Percentiles rank a stretch among this genome's conserved stretches.
These are phyloP conservation scores for Brachypteracias leptosomus DNA, from an alignment of 2,113 vertebrate genomes.

Conservation along the genomic window DNA sequence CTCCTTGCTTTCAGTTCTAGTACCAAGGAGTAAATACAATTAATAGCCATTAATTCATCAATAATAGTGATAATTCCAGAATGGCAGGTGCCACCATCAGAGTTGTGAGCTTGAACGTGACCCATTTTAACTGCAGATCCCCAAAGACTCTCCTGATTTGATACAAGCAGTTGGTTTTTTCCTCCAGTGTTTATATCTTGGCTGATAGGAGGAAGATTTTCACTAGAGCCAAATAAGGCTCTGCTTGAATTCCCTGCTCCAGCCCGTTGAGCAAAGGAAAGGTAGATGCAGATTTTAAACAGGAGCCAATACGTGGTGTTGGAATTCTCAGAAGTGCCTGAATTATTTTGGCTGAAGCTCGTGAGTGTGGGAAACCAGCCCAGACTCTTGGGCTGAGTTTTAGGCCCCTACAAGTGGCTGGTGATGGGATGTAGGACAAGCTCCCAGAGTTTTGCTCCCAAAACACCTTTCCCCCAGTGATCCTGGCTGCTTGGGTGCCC, in stretches of 20 bases:
- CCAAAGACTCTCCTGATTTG: neutral
- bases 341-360: constrained; percentile 5
- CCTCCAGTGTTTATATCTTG: neutral
- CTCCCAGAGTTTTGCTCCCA: neutral
- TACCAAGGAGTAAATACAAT: neutral
- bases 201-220: neutral
- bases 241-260: neutral
- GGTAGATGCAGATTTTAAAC: neutral
- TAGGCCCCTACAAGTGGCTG: neutral
- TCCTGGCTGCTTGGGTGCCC: neutral
- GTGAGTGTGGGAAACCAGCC: constrained; percentile 17
- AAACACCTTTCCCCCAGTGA: neutral
- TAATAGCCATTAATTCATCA: neutral
- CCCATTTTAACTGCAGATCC: neutral
- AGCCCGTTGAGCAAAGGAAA: neutral
- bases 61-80: neutral
- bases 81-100: neutral
- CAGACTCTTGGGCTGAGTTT: neutral
- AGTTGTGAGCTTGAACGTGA: neutral
- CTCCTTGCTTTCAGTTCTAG: neutral
- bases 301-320: neutral
- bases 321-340: neutral
- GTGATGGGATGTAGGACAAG: neutral
- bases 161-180: neutral
- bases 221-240: neutral